Evolutionary conservation across 2,888 invertebrate genomes (phyloP), one percentile per base, ranked within the genome.

Genomic region (Cerastis leucographa): DNA sequence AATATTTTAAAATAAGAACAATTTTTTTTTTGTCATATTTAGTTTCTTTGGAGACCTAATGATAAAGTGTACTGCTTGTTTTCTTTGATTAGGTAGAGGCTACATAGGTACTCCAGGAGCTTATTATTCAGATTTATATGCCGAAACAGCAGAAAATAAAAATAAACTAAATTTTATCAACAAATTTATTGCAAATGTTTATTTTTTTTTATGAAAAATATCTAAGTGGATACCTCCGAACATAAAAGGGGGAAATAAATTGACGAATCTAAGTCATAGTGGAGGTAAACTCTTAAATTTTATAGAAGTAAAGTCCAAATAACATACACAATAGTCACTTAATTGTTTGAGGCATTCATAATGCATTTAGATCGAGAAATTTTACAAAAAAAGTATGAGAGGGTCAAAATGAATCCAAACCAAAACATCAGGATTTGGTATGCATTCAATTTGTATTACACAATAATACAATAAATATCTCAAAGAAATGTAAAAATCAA

Each of bases 111-210:
- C 25, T 25, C 54, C 11, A 25, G 25, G 9, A 69, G 19, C 14
- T 40, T 14, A 66, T 29, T 19, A 17, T n/a, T 6, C 8, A n/a
- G 1, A 25, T 22, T 4, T n/a, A 0, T 46, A 35, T 8, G 44
- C 22, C 2, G 17, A 72, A 65, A 29, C 35, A n/a, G 17, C 14
- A 25, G 0, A 79, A 11, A 64, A 78, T 66, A n/a, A 44, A 78
- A 54, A n/a, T n/a, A 62, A 64, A 72, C 40, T 17, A 83, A 85
- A 89, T 92, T 85, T 82, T 87, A 91, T 94, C 92, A 95, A 94
- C 94, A 95, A 94, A 94, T 93, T 95, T 95, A 95, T 94, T 96
- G 92, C 93, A 95, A 94, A 94, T 81, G 85, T 87, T 80, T 81
- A 59, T 88, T 78, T 81, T 92, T 91, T 89, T 91, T 89, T 89